Percentiles rank a stretch among this genome's conserved stretches.
Evolutionary conservation across 2,888 invertebrate genomes (phyloP).

Genomic region (Campopleginae sp.): DNA sequence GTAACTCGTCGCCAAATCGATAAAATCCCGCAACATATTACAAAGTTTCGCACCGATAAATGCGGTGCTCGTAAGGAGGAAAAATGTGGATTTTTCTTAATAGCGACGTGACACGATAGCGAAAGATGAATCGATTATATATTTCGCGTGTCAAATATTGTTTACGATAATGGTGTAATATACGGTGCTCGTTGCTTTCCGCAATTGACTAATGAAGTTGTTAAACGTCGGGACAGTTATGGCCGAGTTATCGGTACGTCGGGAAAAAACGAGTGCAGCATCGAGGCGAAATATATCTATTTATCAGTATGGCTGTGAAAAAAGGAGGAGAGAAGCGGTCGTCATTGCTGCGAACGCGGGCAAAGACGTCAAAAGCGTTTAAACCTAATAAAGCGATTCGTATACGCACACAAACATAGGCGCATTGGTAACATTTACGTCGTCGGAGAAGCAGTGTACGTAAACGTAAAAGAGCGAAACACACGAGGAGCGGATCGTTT

Average conservation of each 20-base stretch:
- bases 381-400: slow-evolving; percentile 57
- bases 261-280: slow-evolving; percentile 17
- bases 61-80: not conserved
- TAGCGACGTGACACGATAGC: slow-evolving; percentile 14
- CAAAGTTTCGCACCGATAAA: not conserved
- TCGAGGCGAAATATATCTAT: not conserved
- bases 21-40: not conserved
- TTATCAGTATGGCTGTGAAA: not conserved
- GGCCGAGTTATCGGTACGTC: slow-evolving; percentile 54
- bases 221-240: slow-evolving; percentile 64
- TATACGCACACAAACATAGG: slow-evolving; percentile 1
- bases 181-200: slow-evolving; percentile 56
- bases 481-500: slow-evolving; percentile 44
- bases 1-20: not conserved
- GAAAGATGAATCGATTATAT: slow-evolving; percentile 35
- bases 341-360: not conserved
- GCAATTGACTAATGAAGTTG: slow-evolving; percentile 70
- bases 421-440: slow-evolving; percentile 12
- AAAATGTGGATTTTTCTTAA: slow-evolving; percentile 7
- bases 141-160: slow-evolving; percentile 58
- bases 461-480: slow-evolving; percentile 35
- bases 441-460: slow-evolving; percentile 1
- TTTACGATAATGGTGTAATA: slow-evolving; percentile 48
- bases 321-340: slow-evolving; percentile 13
- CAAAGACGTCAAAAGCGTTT: slow-evolving; percentile 52